These are phyloP conservation scores for Perithous albicinctus DNA, from an alignment of 2,888 invertebrate species.

Conservation along the genomic window DNA sequence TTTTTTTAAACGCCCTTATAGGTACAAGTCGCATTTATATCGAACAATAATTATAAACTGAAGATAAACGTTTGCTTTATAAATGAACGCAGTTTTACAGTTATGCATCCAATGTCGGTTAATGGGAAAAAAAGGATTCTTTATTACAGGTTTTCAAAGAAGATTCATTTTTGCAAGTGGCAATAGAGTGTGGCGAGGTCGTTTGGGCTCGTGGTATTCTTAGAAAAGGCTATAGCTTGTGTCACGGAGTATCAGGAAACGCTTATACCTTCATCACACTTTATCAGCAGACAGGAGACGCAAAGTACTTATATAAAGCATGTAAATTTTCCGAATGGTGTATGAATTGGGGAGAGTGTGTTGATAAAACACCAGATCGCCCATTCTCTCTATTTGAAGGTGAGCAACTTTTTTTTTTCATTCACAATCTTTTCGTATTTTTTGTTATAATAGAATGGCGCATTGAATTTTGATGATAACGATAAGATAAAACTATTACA, in stretches of 20 bases:
- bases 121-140: neutral
- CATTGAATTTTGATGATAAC: neutral
- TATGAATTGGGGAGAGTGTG: conserved; percentile 89
- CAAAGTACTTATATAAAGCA: conserved; percentile 91
- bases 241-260: conserved; percentile 96
- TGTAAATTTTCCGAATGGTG: conserved; percentile 94
- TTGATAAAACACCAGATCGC: conserved; percentile 89
- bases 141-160: conserved; percentile 88
- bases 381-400: conserved; percentile 95
- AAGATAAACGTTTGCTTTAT: too few relatives aligned
- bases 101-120: too few relatives aligned
- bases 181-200: conserved; percentile 90
- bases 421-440: neutral
- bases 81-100: too few relatives aligned
- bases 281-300: conserved; percentile 91
- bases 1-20: too few relatives aligned
- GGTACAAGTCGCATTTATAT: too few relatives aligned
- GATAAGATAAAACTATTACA: conserved; percentile 28
- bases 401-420: conserved; percentile 70
- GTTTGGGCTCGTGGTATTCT: conserved; percentile 93
- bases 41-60: too few relatives aligned
- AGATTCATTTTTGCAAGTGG: conserved; percentile 89
- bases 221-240: conserved; percentile 94
- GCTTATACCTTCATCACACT: conserved; percentile 93
- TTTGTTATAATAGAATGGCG: neutral